A percentile compares a stretch with the other conserved stretches of the same genome.
These are phyloP conservation scores for Cerceris rybyensis DNA, from an alignment of 2,888 invertebrate genomes.

Conservation along the genomic window DNA sequence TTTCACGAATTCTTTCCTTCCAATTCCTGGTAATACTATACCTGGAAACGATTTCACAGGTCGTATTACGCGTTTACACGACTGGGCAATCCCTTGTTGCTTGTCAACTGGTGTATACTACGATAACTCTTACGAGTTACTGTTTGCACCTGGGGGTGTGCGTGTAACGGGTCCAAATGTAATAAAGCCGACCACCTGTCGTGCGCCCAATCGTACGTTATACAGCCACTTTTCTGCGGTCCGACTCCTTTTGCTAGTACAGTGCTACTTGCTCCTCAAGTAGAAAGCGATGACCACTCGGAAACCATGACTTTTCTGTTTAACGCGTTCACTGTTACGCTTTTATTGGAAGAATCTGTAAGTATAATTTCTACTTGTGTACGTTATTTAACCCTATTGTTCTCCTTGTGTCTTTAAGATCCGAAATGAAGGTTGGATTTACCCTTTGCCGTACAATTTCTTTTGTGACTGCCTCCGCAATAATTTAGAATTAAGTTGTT, in stretches of 20 bases:
- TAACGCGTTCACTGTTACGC: too few relatives aligned
- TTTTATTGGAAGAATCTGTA: too few relatives aligned
- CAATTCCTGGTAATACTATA: slow-evolving; percentile 77
- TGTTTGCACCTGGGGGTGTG: slow-evolving; percentile 22
- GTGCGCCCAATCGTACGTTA: slow-evolving; percentile 40
- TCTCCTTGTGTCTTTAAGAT: too few relatives aligned
- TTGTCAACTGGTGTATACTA: slow-evolving; percentile 22
- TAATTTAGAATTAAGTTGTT: too few relatives aligned
- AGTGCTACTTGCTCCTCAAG: slow-evolving; percentile 20
- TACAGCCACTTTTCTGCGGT: slow-evolving; percentile 26
- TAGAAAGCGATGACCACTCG: slow-evolving; percentile 26
- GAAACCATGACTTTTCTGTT: background rate
- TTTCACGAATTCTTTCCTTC: slow-evolving; percentile 59
- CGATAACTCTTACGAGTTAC: background rate
- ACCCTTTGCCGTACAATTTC: too few relatives aligned
- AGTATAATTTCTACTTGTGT: too few relatives aligned
- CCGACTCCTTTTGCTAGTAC: slow-evolving; percentile 41
- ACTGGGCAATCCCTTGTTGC: slow-evolving; percentile 54
- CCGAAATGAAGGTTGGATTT: too few relatives aligned
- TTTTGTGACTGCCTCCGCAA: too few relatives aligned
- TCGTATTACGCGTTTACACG: slow-evolving; percentile 74
- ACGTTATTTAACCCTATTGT: too few relatives aligned
- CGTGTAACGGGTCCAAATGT: slow-evolving; percentile 24
- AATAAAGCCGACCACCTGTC: slow-evolving; percentile 56
- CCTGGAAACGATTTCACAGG: slow-evolving; percentile 78